phyloP scores from a whole-genome alignment of 30 jellyfish, hydroid and myxozoan genomes.

The Aurelia sp. region DNA sequence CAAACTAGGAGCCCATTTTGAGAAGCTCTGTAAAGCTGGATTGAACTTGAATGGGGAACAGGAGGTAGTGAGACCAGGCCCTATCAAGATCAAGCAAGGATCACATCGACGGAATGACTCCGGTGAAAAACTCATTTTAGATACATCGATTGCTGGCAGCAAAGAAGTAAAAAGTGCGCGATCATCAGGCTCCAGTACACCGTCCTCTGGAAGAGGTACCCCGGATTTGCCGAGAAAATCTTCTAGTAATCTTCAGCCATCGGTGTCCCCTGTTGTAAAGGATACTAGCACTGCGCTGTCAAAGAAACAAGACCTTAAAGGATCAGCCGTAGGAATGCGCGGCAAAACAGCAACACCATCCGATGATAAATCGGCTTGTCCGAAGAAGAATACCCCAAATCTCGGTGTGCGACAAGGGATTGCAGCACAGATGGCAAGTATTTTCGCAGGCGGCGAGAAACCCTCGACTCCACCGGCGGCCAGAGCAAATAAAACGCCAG shows the following conservation, averaged over 20 bases:
- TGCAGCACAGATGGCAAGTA: constrained; percentile 99
- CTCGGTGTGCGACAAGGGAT: constrained; percentile 91
- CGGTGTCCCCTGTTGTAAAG: neutral
- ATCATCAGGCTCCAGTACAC: constrained; percentile 63
- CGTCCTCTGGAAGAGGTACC: constrained; percentile 63
- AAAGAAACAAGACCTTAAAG: constrained; percentile 22
- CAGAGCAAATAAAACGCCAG: constrained; percentile 24
- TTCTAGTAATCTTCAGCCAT: neutral
- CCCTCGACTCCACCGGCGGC: constrained; percentile 34
- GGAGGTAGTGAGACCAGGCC: neutral
- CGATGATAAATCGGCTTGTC: constrained; percentile 38
- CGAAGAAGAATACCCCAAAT: constrained; percentile 52
- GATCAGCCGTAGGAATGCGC: neutral
- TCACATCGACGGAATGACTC: constrained; percentile 6
- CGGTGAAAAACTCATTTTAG: constrained; percentile 13
- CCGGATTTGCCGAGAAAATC: constrained; percentile 35
- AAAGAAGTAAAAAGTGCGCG: constrained; percentile 1
- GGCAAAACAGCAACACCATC: constrained; percentile 49
- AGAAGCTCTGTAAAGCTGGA: constrained; percentile 70
- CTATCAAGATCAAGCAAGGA: constrained; percentile 11
- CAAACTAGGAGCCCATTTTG: constrained; percentile 63
- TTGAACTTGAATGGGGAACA: constrained; percentile 26
- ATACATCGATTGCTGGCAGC: neutral
- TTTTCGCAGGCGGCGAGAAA: constrained; percentile 59
- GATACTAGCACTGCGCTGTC: neutral